These are phyloP conservation scores for Phalloptychus januarius DNA, from an alignment of 2,797 vertebrate species.

Conservation along the genomic window DNA sequence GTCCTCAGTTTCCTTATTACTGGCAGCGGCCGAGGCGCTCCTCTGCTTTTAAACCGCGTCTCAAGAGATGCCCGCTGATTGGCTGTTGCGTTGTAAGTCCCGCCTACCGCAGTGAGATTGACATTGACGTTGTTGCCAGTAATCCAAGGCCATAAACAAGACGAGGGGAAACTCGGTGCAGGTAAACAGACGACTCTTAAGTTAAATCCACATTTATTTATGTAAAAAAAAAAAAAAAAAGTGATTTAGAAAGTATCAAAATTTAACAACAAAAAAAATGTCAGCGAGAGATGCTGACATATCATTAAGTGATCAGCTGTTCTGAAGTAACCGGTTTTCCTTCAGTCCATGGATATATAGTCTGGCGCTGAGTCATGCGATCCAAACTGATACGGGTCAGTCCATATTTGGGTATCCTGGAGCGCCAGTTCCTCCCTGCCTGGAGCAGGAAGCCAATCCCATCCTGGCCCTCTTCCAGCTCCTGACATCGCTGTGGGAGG, in stretches of 20 bases:
- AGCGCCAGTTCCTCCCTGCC: slow-evolving; percentile 71
- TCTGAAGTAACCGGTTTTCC: neutral
- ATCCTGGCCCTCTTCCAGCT: slow-evolving; percentile 72
- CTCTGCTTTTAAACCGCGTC: slow-evolving; percentile 47
- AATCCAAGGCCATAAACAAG: slow-evolving; percentile 87
- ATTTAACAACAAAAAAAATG: neutral
- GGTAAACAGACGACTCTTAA: slow-evolving; percentile 19
- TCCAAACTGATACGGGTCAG: slow-evolving; percentile 46
- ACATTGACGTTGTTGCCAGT: slow-evolving; percentile 86
- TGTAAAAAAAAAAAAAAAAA: neutral
- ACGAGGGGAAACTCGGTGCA: slow-evolving; percentile 58
- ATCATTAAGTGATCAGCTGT: neutral
- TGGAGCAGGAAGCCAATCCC: slow-evolving; percentile 81
- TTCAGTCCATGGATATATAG: slow-evolving; percentile 43
- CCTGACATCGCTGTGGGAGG: slow-evolving; percentile 51
- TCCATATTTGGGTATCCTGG: slow-evolving; percentile 80
- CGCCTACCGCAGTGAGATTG: slow-evolving; percentile 41
- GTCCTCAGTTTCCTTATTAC: slow-evolving; percentile 40
- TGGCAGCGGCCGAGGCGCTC: slow-evolving; percentile 21
- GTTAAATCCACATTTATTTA: neutral
- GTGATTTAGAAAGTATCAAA: neutral
- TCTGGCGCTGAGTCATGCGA: slow-evolving; percentile 60
- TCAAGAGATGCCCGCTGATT: slow-evolving; percentile 46
- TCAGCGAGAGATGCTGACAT: neutral
- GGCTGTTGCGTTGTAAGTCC: slow-evolving; percentile 42